A percentile compares a stretch with the other conserved stretches of the same genome.
Evolutionary conservation across 2,113 vertebrate genomes (phyloP).

Genomic region (Dipodomys stephensi): DNA sequence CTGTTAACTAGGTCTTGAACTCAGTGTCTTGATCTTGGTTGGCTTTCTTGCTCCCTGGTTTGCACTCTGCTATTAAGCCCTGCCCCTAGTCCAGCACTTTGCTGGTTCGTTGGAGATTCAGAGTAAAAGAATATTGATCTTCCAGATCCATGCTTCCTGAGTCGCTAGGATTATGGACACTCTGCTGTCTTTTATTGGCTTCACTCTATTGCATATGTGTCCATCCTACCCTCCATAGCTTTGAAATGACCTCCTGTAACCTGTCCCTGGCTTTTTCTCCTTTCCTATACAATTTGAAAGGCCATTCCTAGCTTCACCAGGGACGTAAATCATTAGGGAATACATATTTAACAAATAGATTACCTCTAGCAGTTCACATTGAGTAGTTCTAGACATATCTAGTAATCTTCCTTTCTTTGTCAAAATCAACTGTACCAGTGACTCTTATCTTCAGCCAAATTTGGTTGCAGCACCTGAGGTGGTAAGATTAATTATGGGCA

Average conservation of each 20-base stretch:
- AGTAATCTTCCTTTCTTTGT: not conserved
- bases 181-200: not conserved
- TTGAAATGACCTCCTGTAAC: not conserved
- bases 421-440: not conserved
- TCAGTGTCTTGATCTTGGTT: too few species aligned
- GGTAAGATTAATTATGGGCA: conserved; percentile 58
- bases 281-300: not conserved
- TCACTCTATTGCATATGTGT: fast-evolving
- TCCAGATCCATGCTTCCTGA: too few species aligned
- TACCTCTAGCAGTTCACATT: not conserved
- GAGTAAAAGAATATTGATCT: too few species aligned
- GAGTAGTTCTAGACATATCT: not conserved
- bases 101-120: too few species aligned
- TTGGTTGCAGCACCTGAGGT: conserved; percentile 36
- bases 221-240: not conserved
- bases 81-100: too few species aligned
- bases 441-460: conserved; percentile 40
- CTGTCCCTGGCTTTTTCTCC: not conserved
- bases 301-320: not conserved
- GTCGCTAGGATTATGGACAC: too few species aligned
- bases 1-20: too few species aligned
- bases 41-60: too few species aligned
- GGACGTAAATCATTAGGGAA: not conserved
- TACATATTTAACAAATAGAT: not conserved
- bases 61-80: too few species aligned